A percentile compares a stretch with the other conserved stretches of the same genome.
Conservation (phyloP, 2,797 vertebrate species). For the Aulostomus chinensis region DNA sequence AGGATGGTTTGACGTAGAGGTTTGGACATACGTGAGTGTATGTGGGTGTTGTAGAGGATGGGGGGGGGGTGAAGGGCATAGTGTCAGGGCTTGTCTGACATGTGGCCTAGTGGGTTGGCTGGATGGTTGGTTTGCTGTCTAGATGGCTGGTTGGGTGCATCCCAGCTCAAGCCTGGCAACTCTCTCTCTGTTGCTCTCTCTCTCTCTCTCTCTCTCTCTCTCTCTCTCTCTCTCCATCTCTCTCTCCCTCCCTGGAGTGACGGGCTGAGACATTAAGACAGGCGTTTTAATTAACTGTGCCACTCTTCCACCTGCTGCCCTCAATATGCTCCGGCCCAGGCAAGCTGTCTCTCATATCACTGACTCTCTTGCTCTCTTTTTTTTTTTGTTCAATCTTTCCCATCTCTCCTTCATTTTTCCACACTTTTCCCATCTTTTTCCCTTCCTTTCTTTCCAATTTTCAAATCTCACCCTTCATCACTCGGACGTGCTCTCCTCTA, state of each 20-base stretch:
- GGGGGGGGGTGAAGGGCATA: constrained; percentile 70
- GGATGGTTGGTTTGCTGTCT: constrained; percentile 59
- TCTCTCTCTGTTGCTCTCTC: no score
- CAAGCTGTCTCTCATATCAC: constrained; percentile 74
- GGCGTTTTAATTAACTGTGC: constrained; percentile 83
- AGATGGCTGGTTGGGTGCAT: constrained; percentile 64
- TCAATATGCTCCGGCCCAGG: constrained; percentile 78
- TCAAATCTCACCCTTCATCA: constrained; percentile 49
- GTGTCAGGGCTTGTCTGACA: constrained; percentile 79
- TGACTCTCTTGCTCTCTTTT: constrained; percentile 61
- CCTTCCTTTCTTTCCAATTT: constrained; percentile 46
- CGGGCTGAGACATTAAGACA: constrained; percentile 79
- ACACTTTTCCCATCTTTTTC: constrained; percentile 24
- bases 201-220: constrained; percentile 19
- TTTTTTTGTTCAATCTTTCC: constrained; percentile 52
- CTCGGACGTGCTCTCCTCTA: constrained; percentile 26
- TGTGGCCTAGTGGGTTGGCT: constrained; percentile 74
- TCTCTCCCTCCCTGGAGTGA: constrained; percentile 70
- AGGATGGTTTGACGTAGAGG: no score
- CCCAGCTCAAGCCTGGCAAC: constrained; percentile 69
- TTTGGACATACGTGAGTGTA: background rate
- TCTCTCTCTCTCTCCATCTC: constrained; percentile 24
- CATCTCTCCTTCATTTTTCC: constrained; percentile 38
- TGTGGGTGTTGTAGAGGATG: constrained; percentile 38
- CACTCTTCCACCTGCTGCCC: constrained; percentile 82